Percentiles rank a stretch among this genome's conserved stretches.
Conservation (phyloP, 2,113 vertebrate species). For the Melospiza melodia region DNA sequence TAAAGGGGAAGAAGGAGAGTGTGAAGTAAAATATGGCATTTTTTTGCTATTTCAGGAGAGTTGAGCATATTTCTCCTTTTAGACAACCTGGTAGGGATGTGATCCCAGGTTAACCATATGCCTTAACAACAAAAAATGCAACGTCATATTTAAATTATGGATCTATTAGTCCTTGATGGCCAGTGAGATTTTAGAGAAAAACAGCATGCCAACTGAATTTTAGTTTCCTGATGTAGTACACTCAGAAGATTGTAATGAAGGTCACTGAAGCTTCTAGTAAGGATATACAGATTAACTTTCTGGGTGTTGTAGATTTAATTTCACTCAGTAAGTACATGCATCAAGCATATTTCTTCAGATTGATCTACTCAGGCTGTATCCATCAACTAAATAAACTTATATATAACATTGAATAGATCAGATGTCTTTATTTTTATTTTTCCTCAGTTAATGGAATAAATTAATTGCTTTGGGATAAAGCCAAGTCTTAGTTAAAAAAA, state of each 20-base stretch:
- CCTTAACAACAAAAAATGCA: neutral
- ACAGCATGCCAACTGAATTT: neutral
- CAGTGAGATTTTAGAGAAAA: neutral
- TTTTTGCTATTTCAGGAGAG: neutral
- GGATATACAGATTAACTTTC: slow-evolving; percentile 4
- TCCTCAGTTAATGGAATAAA: neutral
- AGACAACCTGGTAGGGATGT: neutral
- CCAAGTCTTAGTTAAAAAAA: neutral
- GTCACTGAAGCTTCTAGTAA: slow-evolving; percentile 6
- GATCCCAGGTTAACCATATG: neutral
- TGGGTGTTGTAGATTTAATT: slow-evolving; percentile 7
- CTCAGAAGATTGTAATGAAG: neutral
- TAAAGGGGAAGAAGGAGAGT: neutral
- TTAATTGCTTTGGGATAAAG: slow-evolving; percentile 20
- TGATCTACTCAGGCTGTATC: slow-evolving; percentile 1
- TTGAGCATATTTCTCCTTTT: neutral
- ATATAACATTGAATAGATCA: slow-evolving; percentile 2
- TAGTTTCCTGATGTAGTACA: neutral
- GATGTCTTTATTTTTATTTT: neutral
- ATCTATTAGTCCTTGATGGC: neutral
- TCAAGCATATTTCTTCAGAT: slow-evolving; percentile 28
- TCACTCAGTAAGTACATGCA: neutral
- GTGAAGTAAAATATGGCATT: neutral
- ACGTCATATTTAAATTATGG: neutral
- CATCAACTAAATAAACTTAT: slow-evolving; percentile 24